Conservation (phyloP, 2,888 invertebrate species). For the Volucella inflata region DNA sequence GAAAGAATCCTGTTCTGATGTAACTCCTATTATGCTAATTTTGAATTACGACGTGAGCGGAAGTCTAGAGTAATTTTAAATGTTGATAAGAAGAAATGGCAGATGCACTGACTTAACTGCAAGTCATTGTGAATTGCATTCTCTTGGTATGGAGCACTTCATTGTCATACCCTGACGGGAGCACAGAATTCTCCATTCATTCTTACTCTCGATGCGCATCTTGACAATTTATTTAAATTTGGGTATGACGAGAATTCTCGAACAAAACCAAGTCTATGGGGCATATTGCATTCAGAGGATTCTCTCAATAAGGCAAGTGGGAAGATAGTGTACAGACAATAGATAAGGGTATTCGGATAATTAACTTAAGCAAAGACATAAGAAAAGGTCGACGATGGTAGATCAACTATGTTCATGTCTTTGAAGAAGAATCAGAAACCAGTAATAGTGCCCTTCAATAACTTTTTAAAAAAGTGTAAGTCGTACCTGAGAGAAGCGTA, state of each 20-base stretch:
- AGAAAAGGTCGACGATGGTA: slow-evolving; percentile 39
- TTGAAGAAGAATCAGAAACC: background rate
- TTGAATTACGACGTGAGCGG: slow-evolving; percentile 67
- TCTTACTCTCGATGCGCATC: slow-evolving; percentile 48
- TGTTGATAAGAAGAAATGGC: slow-evolving; percentile 61
- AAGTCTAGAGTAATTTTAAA: slow-evolving; percentile 62
- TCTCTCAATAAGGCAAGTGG: slow-evolving; percentile 37
- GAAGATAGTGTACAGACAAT: slow-evolving; percentile 28
- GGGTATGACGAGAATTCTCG: slow-evolving; percentile 1
- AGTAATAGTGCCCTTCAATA: background rate
- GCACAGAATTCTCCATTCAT: slow-evolving; percentile 14
- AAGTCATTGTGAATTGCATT: slow-evolving; percentile 36
- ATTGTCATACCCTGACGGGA: background rate
- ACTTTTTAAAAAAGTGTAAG: too few species aligned
- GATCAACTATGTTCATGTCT: slow-evolving; percentile 20
- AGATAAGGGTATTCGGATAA: slow-evolving; percentile 50
- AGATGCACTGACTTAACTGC: slow-evolving; percentile 33
- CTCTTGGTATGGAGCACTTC: background rate
- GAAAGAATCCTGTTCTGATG: slow-evolving; percentile 27
- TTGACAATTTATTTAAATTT: slow-evolving; percentile 58
- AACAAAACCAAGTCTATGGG: slow-evolving; percentile 6
- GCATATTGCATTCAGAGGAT: slow-evolving; percentile 22
- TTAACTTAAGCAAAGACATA: slow-evolving; percentile 28
- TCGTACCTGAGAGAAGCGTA: too few species aligned
- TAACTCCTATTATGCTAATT: slow-evolving; percentile 73